A percentile compares a stretch with the other conserved stretches of the same genome.
Conservation (phyloP, 2,888 invertebrate species). For the Hirtodrosophila confusa region DNA sequence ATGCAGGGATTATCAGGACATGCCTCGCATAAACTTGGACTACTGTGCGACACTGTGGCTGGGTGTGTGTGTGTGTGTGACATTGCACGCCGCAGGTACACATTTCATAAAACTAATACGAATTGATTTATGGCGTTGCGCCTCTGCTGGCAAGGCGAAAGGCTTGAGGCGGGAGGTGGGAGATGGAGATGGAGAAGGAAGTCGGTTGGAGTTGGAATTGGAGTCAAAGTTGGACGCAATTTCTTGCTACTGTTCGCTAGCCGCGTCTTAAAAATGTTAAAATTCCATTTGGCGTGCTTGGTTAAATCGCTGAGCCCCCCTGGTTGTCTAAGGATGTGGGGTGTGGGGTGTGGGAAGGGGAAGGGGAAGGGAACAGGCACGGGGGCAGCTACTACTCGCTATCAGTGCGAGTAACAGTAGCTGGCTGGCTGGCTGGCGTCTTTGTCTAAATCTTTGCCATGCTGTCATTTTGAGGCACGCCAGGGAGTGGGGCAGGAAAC, state of each 20-base stretch:
- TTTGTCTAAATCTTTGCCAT: conserved; percentile 72
- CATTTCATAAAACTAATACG: conserved; percentile 84
- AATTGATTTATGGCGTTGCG: conserved; percentile 82
- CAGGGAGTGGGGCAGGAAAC: conserved; percentile 29
- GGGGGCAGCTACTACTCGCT: conserved; percentile 53
- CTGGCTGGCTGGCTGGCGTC: conserved; percentile 56
- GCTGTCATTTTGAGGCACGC: conserved; percentile 52
- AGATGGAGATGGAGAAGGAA: background rate
- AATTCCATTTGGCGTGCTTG: conserved; percentile 56
- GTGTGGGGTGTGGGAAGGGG: conserved; percentile 1
- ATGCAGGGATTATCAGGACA: conserved; percentile 2
- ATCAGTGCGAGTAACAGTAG: conserved; percentile 57
- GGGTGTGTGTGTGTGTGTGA: conserved; percentile 30
- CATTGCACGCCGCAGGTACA: conserved; percentile 81
- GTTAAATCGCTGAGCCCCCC: conserved; percentile 53
- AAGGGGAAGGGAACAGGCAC: background rate
- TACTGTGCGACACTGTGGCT: conserved; percentile 1
- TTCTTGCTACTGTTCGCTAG: conserved; percentile 21
- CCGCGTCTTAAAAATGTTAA: conserved; percentile 66
- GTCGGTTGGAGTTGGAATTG: background rate
- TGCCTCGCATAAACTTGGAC: conserved; percentile 29
- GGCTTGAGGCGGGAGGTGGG: conserved; percentile 59
- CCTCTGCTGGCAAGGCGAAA: conserved; percentile 54
- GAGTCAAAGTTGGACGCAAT: conserved; percentile 4
- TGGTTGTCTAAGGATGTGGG: conserved; percentile 3